Evolutionary conservation across 1,140 invertebrate species (phyloP), one percentile per base, ranked within the genome.

Genomic region (Diachasmimorpha longicaudata): DNA sequence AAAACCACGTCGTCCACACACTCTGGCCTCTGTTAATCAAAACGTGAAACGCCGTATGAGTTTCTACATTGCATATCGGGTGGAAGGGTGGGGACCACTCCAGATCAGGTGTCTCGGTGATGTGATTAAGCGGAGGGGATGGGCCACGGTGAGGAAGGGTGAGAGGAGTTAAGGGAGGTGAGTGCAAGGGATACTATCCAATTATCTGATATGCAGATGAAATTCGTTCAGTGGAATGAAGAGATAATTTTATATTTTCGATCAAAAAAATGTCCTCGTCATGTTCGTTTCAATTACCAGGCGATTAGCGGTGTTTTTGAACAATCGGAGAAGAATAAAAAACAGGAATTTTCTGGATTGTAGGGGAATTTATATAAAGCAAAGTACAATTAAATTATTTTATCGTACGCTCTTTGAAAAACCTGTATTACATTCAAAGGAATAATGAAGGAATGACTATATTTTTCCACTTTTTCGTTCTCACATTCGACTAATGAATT

Each of bases 11-110:
- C 80, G 82, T 85, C 81, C 85, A 77, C 83, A 84, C 85, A 81
- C 52, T 63, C 71, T 77, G 77, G 78, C 42, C 77, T 74, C 78
- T 86, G 86, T 87, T 86, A 86, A 87, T 87, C 85, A 85, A 86
- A 86, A 79, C 79, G 70, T 75, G 77, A 31, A 63, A 63, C 58
- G 23, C 14, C 58, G 23, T 78, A 69, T 73, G 75, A 75, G 76
- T 16, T 63, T 25, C 58, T 23, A 23, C 19, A 63, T 63, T 63
- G 23, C 21, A 63, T 23, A 63, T 63, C 16, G 48, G 48, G 14
- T 63, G 16, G 58, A 25, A 8, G 23, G 58, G 23, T 63, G 23
- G 14, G 11, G 6, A 8, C 58, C 58, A 25, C 19, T 25, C 58
- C 21, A 63, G 58, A 63, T 63, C 23, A 63, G 58, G 21, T 63